Percentiles rank a stretch among this genome's conserved stretches.
Evolutionary conservation across 2,113 vertebrate genomes (phyloP).

Genomic region (Formicarius rufipectus): DNA sequence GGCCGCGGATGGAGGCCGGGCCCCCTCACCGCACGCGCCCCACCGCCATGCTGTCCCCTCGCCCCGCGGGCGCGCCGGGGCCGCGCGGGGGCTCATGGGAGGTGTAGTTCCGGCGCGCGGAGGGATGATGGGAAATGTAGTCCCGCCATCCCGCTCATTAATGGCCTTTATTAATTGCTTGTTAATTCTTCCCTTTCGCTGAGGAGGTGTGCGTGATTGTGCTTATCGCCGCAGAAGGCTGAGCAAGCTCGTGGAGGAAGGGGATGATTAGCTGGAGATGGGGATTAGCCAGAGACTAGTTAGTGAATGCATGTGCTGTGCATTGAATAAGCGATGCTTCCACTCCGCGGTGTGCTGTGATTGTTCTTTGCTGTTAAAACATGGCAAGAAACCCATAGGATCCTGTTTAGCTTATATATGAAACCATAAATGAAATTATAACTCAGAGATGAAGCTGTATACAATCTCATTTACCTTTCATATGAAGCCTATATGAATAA

Average conservation of each 20-base stretch:
- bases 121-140: too few relatives aligned
- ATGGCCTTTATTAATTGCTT: background rate
- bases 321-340: background rate
- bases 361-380: background rate
- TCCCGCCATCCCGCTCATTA: too few relatives aligned
- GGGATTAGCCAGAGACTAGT: background rate
- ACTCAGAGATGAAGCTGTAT: background rate
- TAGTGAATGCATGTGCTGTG: background rate
- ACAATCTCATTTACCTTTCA: background rate
- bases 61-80: rapidly evolving
- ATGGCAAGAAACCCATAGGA: rapidly evolving
- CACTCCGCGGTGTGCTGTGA: background rate
- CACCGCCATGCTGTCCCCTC: rapidly evolving
- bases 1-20: rapidly evolving
- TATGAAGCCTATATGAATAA: background rate
- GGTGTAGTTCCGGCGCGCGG: background rate
- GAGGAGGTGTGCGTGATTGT: background rate
- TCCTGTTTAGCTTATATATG: background rate
- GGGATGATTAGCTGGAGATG: background rate
- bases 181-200: background rate
- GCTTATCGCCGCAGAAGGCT: background rate
- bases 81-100: background rate
- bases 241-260: background rate
- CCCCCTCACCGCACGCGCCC: rapidly evolving
- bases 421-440: background rate